Percentiles rank a stretch among this genome's conserved stretches.
Conservation (phyloP, 2,797 vertebrate species). For the Todus mexicanus region DNA sequence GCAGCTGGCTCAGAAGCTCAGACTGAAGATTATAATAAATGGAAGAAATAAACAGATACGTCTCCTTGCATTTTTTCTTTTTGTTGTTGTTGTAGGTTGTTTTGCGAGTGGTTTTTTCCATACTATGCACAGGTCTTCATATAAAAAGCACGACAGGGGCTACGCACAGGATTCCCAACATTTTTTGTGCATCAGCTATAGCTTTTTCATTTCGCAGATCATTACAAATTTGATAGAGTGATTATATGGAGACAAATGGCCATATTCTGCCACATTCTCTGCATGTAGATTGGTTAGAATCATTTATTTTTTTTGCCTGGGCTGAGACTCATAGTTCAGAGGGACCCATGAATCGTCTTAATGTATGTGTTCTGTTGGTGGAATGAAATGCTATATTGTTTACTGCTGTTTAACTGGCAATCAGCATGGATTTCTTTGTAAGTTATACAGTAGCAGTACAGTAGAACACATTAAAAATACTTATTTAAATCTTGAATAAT, state of each 20-base stretch:
- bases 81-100: background rate
- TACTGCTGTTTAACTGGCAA: background rate
- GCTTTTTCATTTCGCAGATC: background rate
- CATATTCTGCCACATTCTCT: background rate
- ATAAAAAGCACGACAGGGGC: background rate
- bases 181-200: background rate
- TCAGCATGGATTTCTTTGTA: background rate
- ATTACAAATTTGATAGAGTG: background rate
- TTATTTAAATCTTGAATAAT: background rate
- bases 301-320: background rate
- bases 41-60: background rate
- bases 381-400: background rate
- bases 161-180: background rate
- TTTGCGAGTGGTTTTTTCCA: background rate
- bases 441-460: background rate
- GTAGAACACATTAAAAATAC: background rate
- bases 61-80: background rate
- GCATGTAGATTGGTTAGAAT: background rate
- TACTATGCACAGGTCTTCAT: background rate
- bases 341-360: background rate
- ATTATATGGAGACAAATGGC: background rate
- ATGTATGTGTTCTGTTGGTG: background rate
- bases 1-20: background rate
- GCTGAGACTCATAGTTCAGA: background rate
- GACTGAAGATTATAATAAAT: background rate